Evolutionary conservation across 1,140 invertebrate species (phyloP), one percentile per base, ranked within the genome.

Genomic region (Tetramorium alpestre): DNA sequence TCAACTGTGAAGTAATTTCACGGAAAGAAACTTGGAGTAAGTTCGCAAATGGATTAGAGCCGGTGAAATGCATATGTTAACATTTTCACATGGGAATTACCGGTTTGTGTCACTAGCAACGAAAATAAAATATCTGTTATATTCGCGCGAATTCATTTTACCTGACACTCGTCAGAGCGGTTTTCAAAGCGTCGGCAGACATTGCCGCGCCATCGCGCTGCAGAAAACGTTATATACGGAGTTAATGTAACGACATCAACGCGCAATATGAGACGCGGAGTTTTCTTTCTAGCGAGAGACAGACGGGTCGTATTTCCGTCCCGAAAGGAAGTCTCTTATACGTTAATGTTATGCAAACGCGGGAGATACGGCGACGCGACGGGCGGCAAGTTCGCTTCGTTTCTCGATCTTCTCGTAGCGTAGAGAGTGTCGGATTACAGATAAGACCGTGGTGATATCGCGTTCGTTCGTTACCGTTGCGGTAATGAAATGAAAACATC

Each of bases 401-500:
- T 84, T 73, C 77, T 70, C 77, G 47, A 33, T 70, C 65, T 69
- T 69, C 44, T 80, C 44, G 76, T 25, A 65, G 60, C 47, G 13
- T 22, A 13, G 44, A 51, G 44, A 41, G 80, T 38, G 80, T 73
- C 54, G 67, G 67, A 73, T 60, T 82, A 60, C 25, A 73, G 80
- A 84, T 84, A 84, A 75, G 54, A 84, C 54, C 25, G 69, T 49
- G 33, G 18, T 62, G 75, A 69, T 84, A 49, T 82, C 69, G 67
- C 80, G 44, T 16, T 25, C 25, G 69, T 60, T 84, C 41, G 41
- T 75, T 75, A 67, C 41, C 25, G 54, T 84, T 75, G 56, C 69
- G 80, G 54, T 84, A 84, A 84, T 75, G 80, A 75, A 84, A 84
- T 44, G 80, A 75, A 84, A 84, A 84, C 80, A 75, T 84, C 69